These are phyloP conservation scores for Nineta flava DNA, from an alignment of 2,888 invertebrate species.

Conservation along the genomic window DNA sequence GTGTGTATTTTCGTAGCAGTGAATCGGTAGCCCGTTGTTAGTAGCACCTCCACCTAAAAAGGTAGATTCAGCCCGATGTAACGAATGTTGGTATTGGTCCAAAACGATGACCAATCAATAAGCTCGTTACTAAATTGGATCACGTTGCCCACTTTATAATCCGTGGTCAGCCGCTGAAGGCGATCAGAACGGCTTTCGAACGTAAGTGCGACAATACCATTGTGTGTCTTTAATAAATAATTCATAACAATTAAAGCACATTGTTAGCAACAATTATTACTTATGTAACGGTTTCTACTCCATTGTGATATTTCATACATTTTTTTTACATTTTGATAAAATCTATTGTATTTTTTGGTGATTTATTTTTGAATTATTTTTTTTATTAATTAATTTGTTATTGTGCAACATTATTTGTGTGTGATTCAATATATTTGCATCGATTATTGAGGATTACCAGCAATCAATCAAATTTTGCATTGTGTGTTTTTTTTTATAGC, in stretches of 20 bases:
- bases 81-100: constrained; percentile 31
- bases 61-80: constrained; percentile 38
- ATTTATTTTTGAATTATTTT: not conserved
- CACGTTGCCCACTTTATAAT: constrained; percentile 70
- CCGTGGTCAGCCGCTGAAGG: constrained; percentile 49
- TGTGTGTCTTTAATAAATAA: not conserved
- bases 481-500: no score
- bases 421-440: no score
- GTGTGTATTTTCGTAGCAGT: constrained; percentile 20
- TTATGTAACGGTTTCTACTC: not conserved
- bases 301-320: not conserved
- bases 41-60: constrained; percentile 41
- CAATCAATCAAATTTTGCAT: no score
- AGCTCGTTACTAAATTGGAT: constrained; percentile 40
- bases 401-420: no score
- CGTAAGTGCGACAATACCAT: constrained; percentile 50
- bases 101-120: constrained; percentile 27
- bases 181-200: constrained; percentile 95
- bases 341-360: not conserved
- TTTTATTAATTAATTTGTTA: not conserved
- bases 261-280: not conserved
- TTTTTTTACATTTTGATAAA: not conserved
- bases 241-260: no score
- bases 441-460: no score
- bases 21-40: constrained; percentile 18